These are phyloP conservation scores for Operophtera brumata DNA, from an alignment of 2,888 invertebrate species.

Conservation along the genomic window DNA sequence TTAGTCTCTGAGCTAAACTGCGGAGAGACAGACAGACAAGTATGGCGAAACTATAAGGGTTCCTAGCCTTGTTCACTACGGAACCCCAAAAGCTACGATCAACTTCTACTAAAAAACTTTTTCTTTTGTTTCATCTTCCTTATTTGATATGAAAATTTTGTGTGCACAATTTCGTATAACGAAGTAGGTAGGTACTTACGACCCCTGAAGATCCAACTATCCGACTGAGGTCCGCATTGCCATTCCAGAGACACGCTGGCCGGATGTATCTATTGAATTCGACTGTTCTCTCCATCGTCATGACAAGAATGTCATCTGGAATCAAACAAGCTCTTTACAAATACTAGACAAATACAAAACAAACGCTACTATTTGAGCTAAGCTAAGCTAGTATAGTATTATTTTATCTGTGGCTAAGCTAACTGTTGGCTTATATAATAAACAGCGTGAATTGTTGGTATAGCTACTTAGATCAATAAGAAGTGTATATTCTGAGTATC, in stretches of 20 bases:
- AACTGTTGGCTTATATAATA: not conserved
- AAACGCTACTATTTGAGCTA: not conserved
- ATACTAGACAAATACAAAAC: not conserved
- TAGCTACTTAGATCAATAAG: not conserved
- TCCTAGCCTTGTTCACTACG: too few species aligned
- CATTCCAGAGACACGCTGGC: slow-evolving; percentile 82
- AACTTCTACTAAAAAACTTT: too few species aligned
- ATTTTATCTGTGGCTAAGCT: not conserved
- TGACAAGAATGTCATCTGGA: slow-evolving; percentile 79
- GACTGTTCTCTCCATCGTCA: slow-evolving; percentile 72
- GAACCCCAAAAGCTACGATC: too few species aligned
- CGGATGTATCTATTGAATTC: slow-evolving; percentile 74
- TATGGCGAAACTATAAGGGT: too few species aligned
- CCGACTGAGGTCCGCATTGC: slow-evolving; percentile 51
- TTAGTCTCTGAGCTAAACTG: too few species aligned
- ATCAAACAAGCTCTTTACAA: not conserved
- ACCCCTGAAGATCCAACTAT: slow-evolving; percentile 67
- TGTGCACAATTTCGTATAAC: too few species aligned
- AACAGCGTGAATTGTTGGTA: not conserved
- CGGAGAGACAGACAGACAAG: too few species aligned
- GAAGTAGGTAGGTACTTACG: slow-evolving; percentile 51
- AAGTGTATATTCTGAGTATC: not conserved
- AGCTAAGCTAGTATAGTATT: too few species aligned
- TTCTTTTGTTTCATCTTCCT: too few species aligned
- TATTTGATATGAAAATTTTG: too few species aligned